Evolutionary conservation across 1,140 invertebrate genomes (phyloP), one percentile per base, ranked within the genome.

Genomic region (Paralvinella palmiformis): DNA sequence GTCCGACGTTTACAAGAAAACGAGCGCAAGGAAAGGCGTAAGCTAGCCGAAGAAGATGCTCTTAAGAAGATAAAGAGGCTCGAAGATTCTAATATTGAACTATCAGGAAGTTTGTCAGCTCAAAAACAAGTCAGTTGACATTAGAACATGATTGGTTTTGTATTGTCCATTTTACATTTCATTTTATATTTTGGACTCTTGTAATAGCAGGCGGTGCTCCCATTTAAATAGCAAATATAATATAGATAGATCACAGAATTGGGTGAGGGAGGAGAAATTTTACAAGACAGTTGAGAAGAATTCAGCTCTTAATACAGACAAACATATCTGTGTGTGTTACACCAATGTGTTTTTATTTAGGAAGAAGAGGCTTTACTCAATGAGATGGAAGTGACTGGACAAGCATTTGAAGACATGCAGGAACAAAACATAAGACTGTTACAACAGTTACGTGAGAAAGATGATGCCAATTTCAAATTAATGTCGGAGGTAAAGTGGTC

Each of bases 331-430:
- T 10, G 45, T 50, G 45, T 48, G 44, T 48, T 24, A 48, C 31
- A 27, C 22, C 0, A 24, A 17, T 31, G 5, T 44, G 24, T 17
- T 29, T 15, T 13, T 33, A 13, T 56, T 35, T 68, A 92, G 87
- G 94, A 98, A 79, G 96, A 99, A 80, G 96, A 98, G 78, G 94
- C 94, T 1, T 81, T 99, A 58, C 82, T 98, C 3, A 97, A 94
- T 75, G 97, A 99, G 81, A 97, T 99, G 92, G 97, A 99, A 79
- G 94, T 98, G 0, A 99, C 95, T 0, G 96, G 96, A 0, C 94
- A 97, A 81, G 96, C 96, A 0, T 98, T 97, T 78, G 96, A 99
- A 81, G 95, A 98, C 74, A 97, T 98, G 94, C 95, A 98, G 80
- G 95, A 98, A 75, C 94, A 98, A 80, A 99, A 99, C 82, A 92